Evolutionary conservation across 2,797 vertebrate genomes (phyloP).

Genomic region (Bryconaethiops microstoma): DNA sequence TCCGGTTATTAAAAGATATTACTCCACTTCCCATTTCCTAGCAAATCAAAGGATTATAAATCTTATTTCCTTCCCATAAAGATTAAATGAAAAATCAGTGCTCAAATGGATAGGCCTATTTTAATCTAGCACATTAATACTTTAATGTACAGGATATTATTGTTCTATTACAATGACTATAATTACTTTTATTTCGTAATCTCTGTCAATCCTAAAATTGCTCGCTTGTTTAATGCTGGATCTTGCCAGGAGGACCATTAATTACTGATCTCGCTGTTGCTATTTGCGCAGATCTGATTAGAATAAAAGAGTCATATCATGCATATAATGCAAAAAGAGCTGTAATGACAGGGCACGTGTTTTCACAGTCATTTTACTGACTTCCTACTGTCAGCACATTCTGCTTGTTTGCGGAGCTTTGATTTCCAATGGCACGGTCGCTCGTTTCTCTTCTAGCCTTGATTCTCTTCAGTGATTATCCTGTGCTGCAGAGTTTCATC

Average conservation of each 20-base stretch:
- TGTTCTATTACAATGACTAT: conserved; percentile 85
- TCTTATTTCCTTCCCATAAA: conserved; percentile 81
- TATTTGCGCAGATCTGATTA: conserved; percentile 10
- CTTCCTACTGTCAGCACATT: background rate
- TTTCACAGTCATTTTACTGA: background rate
- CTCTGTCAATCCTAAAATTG: conserved; percentile 82
- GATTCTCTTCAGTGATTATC: conserved; percentile 6
- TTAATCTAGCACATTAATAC: conserved; percentile 84
- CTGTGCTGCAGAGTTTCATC: background rate
- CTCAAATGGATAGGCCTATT: conserved; percentile 86
- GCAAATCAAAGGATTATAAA: conserved; percentile 81
- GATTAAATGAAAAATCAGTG: conserved; percentile 83
- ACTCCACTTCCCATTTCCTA: conserved; percentile 79
- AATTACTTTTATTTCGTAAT: conserved; percentile 89
- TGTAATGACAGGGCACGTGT: background rate
- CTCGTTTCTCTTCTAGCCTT: background rate
- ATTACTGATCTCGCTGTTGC: conserved; percentile 59
- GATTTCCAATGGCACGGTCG: background rate
- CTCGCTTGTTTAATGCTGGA: conserved; percentile 75
- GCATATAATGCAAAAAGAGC: background rate
- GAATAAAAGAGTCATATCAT: background rate
- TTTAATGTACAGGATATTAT: conserved; percentile 88
- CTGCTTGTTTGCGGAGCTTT: background rate
- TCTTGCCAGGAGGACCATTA: conserved; percentile 69
- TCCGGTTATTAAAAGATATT: conserved; percentile 79